Evolutionary conservation across 2,113 vertebrate genomes (phyloP).

Genomic region (Ceuthmochares aereus): DNA sequence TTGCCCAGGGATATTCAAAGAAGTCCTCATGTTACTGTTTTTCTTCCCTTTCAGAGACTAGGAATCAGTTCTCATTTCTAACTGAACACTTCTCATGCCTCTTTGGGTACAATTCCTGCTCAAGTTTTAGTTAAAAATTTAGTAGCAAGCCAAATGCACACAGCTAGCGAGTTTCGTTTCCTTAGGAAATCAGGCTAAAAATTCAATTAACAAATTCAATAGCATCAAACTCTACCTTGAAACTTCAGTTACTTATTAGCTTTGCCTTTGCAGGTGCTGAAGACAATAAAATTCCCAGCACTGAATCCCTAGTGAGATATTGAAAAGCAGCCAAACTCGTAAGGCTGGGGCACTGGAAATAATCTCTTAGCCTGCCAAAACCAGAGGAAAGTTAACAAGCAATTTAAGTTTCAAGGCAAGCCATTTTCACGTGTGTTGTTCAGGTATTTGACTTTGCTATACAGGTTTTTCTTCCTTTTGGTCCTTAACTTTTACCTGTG

Average conservation of each 20-base stretch:
- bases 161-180: not conserved
- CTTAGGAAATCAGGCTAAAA: not conserved
- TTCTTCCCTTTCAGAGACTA: not conserved
- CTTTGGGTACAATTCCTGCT: not conserved
- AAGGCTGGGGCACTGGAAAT: not conserved
- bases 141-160: not conserved
- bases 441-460: conserved; percentile 20
- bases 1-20: not conserved
- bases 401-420: conserved; percentile 51
- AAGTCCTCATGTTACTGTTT: not conserved
- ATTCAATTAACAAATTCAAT: not conserved
- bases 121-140: not conserved
- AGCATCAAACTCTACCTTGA: not conserved
- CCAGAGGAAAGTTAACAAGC: conserved; percentile 18
- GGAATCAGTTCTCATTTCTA: not conserved
- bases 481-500: not conserved
- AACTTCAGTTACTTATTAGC: not conserved
- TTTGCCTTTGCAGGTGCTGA: conserved; percentile 20
- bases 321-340: conserved; percentile 26
- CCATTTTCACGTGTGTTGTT: not conserved
- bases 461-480: not conserved
- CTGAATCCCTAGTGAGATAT: not conserved
- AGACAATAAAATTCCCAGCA: conserved; percentile 13
- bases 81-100: not conserved
- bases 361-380: conserved; percentile 26